phyloP scores from a whole-genome alignment of 2,888 invertebrate genomes.

The Drosophila neutralis region DNA sequence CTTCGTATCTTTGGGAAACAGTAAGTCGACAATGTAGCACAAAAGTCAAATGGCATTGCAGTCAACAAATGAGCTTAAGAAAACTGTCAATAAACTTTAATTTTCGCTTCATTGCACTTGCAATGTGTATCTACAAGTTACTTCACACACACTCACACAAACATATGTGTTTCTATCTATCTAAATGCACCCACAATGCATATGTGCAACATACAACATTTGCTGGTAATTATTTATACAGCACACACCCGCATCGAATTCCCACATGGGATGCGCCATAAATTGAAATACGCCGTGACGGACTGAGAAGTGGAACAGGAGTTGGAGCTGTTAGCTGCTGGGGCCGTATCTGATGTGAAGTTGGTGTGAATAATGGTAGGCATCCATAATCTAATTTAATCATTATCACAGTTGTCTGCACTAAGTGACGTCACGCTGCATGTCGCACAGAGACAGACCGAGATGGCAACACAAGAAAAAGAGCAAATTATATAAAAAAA shows the following conservation, averaged over 20 bases:
- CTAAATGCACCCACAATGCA: slow-evolving; percentile 44
- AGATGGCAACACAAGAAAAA: slow-evolving; percentile 1
- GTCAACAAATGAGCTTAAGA: slow-evolving; percentile 67
- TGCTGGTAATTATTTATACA: slow-evolving; percentile 77
- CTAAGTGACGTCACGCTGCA: slow-evolving; percentile 75
- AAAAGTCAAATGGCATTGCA: slow-evolving; percentile 64
- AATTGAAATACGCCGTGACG: slow-evolving; percentile 56
- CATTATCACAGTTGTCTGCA: slow-evolving; percentile 83
- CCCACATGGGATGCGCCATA: slow-evolving; percentile 71
- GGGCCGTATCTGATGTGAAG: slow-evolving; percentile 44
- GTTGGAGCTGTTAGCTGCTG: slow-evolving; percentile 13
- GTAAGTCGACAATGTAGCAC: slow-evolving; percentile 32
- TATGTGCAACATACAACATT: slow-evolving; percentile 70
- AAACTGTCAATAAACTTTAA: slow-evolving; percentile 76
- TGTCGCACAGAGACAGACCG: slow-evolving; percentile 34
- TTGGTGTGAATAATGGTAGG: slow-evolving; percentile 73
- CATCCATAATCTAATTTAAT: slow-evolving; percentile 83
- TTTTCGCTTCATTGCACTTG: slow-evolving; percentile 73
- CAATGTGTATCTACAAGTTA: slow-evolving; percentile 36
- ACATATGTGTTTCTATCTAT: slow-evolving; percentile 1
- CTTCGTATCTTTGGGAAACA: slow-evolving; percentile 10
- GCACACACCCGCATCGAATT: slow-evolving; percentile 67
- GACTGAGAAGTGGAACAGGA: slow-evolving; percentile 7
- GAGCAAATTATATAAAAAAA: slow-evolving; percentile 10
- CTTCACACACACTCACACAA: not conserved